Base-by-base conservation (phyloP, 2,888 invertebrate species). In the Hirtodrosophila confusa region DNA sequence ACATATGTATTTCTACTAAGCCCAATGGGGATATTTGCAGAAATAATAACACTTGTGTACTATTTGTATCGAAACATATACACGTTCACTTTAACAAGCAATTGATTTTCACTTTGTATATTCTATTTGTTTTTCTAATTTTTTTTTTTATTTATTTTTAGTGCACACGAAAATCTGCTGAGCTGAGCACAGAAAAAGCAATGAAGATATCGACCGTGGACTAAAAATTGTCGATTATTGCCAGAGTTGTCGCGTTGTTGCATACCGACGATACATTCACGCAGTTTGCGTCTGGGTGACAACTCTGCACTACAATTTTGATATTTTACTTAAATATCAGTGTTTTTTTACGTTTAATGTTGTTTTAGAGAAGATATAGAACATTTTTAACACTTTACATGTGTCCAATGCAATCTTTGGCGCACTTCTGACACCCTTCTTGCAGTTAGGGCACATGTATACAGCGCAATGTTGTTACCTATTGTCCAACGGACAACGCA, bases 121-220 rank as follows among this genome's bases (percentile, higher is more conserved):
- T 58, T 58, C 27, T 71, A 61, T 65, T 61, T 75, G 57, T 71
- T 73, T 75, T 73, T 61, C 48, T 55, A 44, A 48, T 60, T 61
- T 57, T 61, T 68, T 62, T 58, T 29, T 45, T 27, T 57, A 47
- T 72, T 65, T 77, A 60, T 78, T 69, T 62, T 78, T 63, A 41
- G 66, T 69, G 75, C 71, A 73, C 70, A 78, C 75, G 57, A 78
- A 75, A 70, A 66, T 79, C 71, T 65, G 66, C 63, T 66, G 50
- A 61, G 78, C 31, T 31, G 31, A 31, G 31, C 31, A 31, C 73
- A 66, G 68, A 72, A 77, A 78, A 78, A 78, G 70, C 76, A 83
- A 82, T 78, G 76, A 83, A 86, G 80, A 86, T 89, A 90, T 90
- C 89, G 90, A 90, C 89, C 89, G 89, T 86, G 78, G 48, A 49